Percentiles rank a stretch among this genome's conserved stretches.
Evolutionary conservation across 2,113 vertebrate genomes (phyloP).

Genomic region (Pelusios castaneus): DNA sequence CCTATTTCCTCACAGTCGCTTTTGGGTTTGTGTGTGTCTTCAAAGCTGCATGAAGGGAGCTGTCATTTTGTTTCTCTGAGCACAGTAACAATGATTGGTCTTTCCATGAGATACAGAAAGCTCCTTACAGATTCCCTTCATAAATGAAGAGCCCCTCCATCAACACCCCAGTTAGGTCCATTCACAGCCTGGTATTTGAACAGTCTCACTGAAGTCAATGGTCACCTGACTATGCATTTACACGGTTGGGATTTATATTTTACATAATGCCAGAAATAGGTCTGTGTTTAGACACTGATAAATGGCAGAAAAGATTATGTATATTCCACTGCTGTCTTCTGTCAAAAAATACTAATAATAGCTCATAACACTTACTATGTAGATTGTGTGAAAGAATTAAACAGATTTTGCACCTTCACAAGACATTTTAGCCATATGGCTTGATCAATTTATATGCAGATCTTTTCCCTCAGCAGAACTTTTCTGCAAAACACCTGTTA

Average conservation of each 20-base stretch:
- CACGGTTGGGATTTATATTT: not conserved
- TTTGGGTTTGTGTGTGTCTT: not conserved
- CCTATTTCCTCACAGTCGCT: not conserved
- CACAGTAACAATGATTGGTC: not conserved
- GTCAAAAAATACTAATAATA: not conserved
- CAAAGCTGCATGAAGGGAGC: not conserved
- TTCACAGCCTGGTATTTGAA: not conserved
- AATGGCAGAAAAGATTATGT: not conserved
- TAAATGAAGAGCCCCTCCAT: too few relatives aligned
- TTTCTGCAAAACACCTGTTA: not conserved
- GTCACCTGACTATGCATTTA: rapidly evolving
- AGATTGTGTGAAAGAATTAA: slow-evolving; percentile 12
- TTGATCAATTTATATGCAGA: slow-evolving; percentile 44
- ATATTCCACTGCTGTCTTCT: not conserved
- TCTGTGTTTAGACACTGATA: not conserved
- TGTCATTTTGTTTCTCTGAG: not conserved
- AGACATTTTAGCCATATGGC: slow-evolving; percentile 31
- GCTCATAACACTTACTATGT: not conserved
- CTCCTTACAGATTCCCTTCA: rapidly evolving
- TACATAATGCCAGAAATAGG: not conserved
- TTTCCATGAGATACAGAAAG: not conserved
- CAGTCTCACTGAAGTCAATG: not conserved
- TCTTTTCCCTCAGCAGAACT: not conserved
- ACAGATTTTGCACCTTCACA: slow-evolving; percentile 35
- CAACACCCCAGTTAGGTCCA: rapidly evolving